phyloP scores from a whole-genome alignment of 2,888 invertebrate genomes.

The Psylliodes chrysocephalus region DNA sequence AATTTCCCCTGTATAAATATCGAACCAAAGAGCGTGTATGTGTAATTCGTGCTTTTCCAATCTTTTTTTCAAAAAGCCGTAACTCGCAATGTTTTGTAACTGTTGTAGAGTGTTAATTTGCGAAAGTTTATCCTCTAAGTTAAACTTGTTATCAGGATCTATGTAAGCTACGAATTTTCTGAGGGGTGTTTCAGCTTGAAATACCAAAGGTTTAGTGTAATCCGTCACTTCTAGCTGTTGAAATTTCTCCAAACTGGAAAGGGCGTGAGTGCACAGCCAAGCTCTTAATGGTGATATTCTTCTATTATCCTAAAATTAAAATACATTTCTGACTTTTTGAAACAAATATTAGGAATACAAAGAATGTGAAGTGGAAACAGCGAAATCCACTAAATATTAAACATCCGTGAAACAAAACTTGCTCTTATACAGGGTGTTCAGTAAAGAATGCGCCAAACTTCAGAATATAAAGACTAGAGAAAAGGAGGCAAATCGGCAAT shows the following conservation, averaged over 20 bases:
- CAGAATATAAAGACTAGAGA: no score
- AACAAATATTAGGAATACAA: no score
- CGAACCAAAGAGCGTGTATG: slow-evolving; percentile 97
- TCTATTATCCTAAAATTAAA: slow-evolving; percentile 75
- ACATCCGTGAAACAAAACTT: no score
- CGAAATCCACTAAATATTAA: no score
- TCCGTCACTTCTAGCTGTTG: slow-evolving; percentile 73
- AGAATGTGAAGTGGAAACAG: no score
- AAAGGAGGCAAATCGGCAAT: no score
- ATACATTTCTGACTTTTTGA: no score
- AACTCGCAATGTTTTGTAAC: slow-evolving; percentile 91
- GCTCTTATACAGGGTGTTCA: no score
- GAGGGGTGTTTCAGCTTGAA: slow-evolving; percentile 87
- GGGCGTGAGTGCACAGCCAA: slow-evolving; percentile 91
- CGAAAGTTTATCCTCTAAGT: slow-evolving; percentile 90
- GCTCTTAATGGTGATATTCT: slow-evolving; percentile 88
- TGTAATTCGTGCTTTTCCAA: slow-evolving; percentile 84
- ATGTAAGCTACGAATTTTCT: slow-evolving; percentile 93
- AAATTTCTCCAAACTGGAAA: slow-evolving; percentile 84
- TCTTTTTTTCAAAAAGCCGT: slow-evolving; percentile 86
- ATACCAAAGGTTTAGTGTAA: slow-evolving; percentile 79
- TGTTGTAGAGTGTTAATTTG: slow-evolving; percentile 95
- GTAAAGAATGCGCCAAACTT: no score
- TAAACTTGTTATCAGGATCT: slow-evolving; percentile 90
- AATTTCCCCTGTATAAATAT: slow-evolving; percentile 96